Percentiles rank a stretch among this genome's conserved stretches.
phyloP scores from a whole-genome alignment of 2,113 vertebrate species.

The Marmota flaviventris region DNA sequence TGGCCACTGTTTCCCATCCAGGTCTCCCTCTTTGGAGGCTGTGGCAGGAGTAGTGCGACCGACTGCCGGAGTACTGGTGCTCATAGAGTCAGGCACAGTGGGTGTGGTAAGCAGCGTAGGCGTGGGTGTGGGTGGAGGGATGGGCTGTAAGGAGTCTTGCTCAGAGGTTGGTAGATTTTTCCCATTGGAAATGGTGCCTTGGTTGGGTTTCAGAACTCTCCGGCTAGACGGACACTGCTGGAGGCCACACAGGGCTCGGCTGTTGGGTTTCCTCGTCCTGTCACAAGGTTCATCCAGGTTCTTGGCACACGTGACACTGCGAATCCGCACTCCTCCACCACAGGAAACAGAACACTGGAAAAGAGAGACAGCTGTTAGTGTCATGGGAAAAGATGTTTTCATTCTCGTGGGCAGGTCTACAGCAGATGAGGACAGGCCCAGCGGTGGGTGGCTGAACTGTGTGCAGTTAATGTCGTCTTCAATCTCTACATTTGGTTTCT shows the following conservation, averaged over 20 bases:
- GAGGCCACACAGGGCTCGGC: constrained; percentile 94
- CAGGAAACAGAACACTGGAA: constrained; percentile 96
- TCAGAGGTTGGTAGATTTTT: constrained; percentile 75
- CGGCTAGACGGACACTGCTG: constrained; percentile 92
- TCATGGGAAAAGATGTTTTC: neutral
- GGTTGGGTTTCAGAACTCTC: constrained; percentile 81
- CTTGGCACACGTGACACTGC: constrained; percentile 91
- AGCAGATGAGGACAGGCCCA: neutral
- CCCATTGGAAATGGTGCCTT: constrained; percentile 76
- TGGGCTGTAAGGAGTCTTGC: constrained; percentile 45
- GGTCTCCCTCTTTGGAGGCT: constrained; percentile 62
- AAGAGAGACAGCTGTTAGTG: constrained; percentile 63
- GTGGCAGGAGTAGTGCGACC: neutral
- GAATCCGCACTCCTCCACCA: constrained; percentile 94
- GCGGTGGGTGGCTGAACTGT: neutral
- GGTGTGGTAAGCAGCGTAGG: constrained; percentile 59
- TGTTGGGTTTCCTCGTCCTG: constrained; percentile 91
- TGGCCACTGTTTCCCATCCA: constrained; percentile 38
- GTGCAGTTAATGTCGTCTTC: neutral
- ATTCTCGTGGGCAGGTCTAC: neutral
- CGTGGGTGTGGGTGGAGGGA: constrained; percentile 39
- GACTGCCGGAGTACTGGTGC: constrained; percentile 64
- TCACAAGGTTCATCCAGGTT: constrained; percentile 90
- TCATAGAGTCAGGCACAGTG: constrained; percentile 60
- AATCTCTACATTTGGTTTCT: neutral